Base-by-base conservation (phyloP, 2,888 invertebrate species). In the Thereva nobilitata region DNA sequence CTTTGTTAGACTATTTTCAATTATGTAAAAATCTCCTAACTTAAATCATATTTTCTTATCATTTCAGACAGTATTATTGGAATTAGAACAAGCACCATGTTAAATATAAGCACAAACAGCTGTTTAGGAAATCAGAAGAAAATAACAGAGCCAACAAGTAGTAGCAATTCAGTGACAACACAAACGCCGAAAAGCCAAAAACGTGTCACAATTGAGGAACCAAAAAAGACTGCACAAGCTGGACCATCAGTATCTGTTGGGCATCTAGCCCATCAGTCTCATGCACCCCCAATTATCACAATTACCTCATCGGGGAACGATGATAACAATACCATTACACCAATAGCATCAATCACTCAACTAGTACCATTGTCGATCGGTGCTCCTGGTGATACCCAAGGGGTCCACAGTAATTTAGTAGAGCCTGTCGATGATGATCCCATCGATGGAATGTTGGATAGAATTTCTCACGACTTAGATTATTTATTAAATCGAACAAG, bases 391-490 rank as follows among this genome's bases (percentile, higher is more conserved):
- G 7, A 7, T 35, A 10, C 64, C 23, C 41, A 35, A 35, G 50
- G 52, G 63, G 45, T 9, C 66, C 42, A 6, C 34, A 63, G 52
- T 65, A 67, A 50, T 63, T 12, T 66, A 35, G 23, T 23, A 23
- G 42, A 68, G 40, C n/a, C 47, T 50, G 38, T 12, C 59, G 57
- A 68, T 63, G 66, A 65, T 23, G 69, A 72, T 61, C 79, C 79
- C 69, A 81, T 82, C 42, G 86, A 86, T 72, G 88, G 87, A 67
- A 89, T 92, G 84, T 81, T 92, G 57, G 89, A 91, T 81, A 87
- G 91, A 76, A 93, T 93, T 75, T 89, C 90, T 1, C 89, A 89
- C 75, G 92, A 93, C 81, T 82, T 93, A 72, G 91, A 92, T 80
- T 92, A 91, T 82, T 82, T 93, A 72, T 82, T 92, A 68, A 92